A percentile compares a stretch with the other conserved stretches of the same genome.
phyloP scores from a whole-genome alignment of 2,888 invertebrate species.

The Hesperia comma region DNA sequence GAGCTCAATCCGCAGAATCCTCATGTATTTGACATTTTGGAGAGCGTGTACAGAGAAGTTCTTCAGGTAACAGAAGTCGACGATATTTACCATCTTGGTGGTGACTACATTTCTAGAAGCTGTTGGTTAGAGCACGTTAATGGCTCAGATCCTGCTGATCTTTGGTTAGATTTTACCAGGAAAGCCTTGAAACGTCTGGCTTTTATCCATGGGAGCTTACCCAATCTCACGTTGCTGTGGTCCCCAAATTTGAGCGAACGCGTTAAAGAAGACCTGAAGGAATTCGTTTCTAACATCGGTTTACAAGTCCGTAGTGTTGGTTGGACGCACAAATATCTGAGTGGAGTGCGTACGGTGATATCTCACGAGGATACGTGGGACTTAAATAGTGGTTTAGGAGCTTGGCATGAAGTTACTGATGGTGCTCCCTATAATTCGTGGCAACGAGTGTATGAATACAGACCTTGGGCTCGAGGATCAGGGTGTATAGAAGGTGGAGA shows the following conservation, averaged over 20 bases:
- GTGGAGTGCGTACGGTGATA: slow-evolving; percentile 87
- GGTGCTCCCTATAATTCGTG: slow-evolving; percentile 92
- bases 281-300: slow-evolving; percentile 54
- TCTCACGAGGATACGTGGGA: slow-evolving; percentile 94
- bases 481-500: slow-evolving; percentile 88
- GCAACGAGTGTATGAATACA: slow-evolving; percentile 92
- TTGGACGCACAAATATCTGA: slow-evolving; percentile 80
- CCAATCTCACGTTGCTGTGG: slow-evolving; percentile 64
- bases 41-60: slow-evolving; percentile 89
- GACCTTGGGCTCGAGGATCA: slow-evolving; percentile 83
- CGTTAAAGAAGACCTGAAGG: slow-evolving; percentile 57
- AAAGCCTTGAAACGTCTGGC: slow-evolving; percentile 84
- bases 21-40: slow-evolving; percentile 87
- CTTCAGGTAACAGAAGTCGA: slow-evolving; percentile 88
- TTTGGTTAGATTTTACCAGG: slow-evolving; percentile 89
- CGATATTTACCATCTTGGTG: slow-evolving; percentile 91
- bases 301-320: slow-evolving; percentile 86
- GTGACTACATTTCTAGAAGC: slow-evolving; percentile 88
- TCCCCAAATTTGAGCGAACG: slow-evolving; percentile 56
- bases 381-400: slow-evolving; percentile 91
- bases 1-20: slow-evolving; percentile 90
- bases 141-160: slow-evolving; percentile 85
- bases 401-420: slow-evolving; percentile 90
- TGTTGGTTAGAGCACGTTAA: slow-evolving; percentile 88
- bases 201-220: slow-evolving; percentile 71